phyloP scores from a whole-genome alignment of 2,113 vertebrate species.

The Empidonax traillii region DNA sequence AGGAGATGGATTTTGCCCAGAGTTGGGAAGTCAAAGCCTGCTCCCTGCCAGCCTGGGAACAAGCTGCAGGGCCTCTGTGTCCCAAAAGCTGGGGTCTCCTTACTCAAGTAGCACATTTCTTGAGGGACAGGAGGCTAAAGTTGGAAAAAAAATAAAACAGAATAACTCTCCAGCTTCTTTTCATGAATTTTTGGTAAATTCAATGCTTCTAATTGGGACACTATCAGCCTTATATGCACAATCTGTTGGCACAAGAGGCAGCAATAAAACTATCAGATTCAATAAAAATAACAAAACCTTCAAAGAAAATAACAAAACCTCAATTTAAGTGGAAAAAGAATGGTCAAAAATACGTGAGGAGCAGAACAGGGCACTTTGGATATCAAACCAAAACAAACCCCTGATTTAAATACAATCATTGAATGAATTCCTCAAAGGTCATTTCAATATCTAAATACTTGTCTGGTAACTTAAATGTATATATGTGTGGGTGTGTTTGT shows the following conservation, averaged over 20 bases:
- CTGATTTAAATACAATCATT: not conserved
- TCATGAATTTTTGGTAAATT: not conserved
- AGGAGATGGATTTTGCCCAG: not conserved
- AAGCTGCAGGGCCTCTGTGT: not conserved
- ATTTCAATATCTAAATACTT: not conserved
- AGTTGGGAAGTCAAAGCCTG: conserved; percentile 13
- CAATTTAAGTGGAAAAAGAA: not conserved
- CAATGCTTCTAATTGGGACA: not conserved
- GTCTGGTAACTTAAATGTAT: not conserved
- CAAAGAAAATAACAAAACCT: not conserved
- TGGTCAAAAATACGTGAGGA: not conserved
- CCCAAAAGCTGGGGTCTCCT: not conserved
- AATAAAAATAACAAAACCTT: not conserved
- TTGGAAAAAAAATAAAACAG: not conserved
- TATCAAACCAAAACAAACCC: fast-evolving
- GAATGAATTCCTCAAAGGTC: not conserved
- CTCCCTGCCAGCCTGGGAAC: not conserved
- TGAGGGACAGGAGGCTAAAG: not conserved
- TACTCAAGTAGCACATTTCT: not conserved
- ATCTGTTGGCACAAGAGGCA: not conserved
- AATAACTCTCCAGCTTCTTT: not conserved
- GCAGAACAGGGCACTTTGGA: not conserved
- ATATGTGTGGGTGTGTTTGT: not conserved
- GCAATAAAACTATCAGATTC: fast-evolving
- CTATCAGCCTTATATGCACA: fast-evolving